Evolutionary conservation across 2,113 vertebrate species (phyloP).

Genomic region (Mobula hypostoma): DNA sequence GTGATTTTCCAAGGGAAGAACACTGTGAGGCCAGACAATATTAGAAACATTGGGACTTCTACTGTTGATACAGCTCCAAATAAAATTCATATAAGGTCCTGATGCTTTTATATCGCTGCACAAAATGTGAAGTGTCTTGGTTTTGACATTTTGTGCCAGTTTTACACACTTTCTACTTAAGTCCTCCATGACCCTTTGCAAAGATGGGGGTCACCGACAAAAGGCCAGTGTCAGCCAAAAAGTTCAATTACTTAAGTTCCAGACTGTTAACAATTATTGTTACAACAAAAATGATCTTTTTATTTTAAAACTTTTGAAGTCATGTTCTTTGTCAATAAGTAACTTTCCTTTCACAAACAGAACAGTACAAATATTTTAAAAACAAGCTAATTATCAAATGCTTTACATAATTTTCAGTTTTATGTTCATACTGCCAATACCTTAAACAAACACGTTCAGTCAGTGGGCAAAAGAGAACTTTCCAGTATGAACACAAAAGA

Average conservation of each 20-base stretch:
- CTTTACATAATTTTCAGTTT: background rate
- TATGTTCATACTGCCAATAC: background rate
- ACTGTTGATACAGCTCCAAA: too few species aligned
- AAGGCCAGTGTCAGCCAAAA: background rate
- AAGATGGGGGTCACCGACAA: background rate
- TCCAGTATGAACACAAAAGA: background rate
- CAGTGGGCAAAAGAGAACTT: background rate
- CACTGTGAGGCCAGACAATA: too few species aligned
- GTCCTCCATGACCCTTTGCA: background rate
- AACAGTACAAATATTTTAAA: background rate
- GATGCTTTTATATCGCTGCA: background rate
- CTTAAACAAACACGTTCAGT: background rate
- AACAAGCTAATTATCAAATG: background rate
- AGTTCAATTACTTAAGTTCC: background rate
- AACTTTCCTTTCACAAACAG: background rate
- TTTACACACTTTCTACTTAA: background rate
- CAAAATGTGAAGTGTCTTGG: background rate
- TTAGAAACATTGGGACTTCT: too few species aligned
- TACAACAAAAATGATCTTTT: background rate
- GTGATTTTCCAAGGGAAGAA: too few species aligned
- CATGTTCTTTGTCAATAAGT: background rate
- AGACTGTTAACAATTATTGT: background rate
- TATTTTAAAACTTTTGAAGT: background rate
- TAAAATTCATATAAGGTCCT: background rate
- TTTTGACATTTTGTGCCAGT: background rate